Evolutionary conservation across 1,140 invertebrate species (phyloP), one percentile per base, ranked within the genome.

Genomic region (Cardiocondyla obscurior): DNA sequence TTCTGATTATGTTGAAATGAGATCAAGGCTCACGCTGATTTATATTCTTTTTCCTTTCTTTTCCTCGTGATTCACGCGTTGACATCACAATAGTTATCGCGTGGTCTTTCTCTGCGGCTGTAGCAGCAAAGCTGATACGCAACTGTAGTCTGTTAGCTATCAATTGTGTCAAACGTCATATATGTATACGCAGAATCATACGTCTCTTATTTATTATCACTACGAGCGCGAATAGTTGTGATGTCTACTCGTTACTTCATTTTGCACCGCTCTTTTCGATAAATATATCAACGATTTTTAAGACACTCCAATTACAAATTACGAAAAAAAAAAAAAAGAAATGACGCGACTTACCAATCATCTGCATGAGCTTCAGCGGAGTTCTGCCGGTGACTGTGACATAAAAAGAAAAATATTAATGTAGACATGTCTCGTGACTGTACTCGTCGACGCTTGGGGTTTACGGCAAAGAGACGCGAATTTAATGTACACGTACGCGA

Each of bases 11-110:
- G 39, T 33, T 28, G 46, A 76, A 76, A 76, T 6, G 39, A 1
- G 39, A 76, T 44, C 72, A 64, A 76, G 72, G 57, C 1, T 12
- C 3, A 33, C 3, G 3, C 12, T 60, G 44, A 74, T 46, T 73
- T 58, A 46, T 49, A 76, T 33, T 62, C 14, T 7, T 64, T 64
- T 46, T 62, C 28, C 72, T 76, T 28, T 46, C 36, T 62, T 74
- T 76, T 60, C 7, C 10, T 39, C 2, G 22, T 76, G 72, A 76
- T 64, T 76, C 39, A 76, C 4, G 0, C 36, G 12, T 62, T 74
- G 55, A 74, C 57, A 76, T 46, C 39, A 76, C 14, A 22, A 3
- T 33, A 7, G 28, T 76, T 74, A 74, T 74, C 19, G 5, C 2
- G 14, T 73, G 16, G 12, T n/a, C 44, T n/a, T 46, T 1, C 28